Base-by-base conservation (phyloP, 2,113 vertebrate genomes). In the Plectropomus leopardus region DNA sequence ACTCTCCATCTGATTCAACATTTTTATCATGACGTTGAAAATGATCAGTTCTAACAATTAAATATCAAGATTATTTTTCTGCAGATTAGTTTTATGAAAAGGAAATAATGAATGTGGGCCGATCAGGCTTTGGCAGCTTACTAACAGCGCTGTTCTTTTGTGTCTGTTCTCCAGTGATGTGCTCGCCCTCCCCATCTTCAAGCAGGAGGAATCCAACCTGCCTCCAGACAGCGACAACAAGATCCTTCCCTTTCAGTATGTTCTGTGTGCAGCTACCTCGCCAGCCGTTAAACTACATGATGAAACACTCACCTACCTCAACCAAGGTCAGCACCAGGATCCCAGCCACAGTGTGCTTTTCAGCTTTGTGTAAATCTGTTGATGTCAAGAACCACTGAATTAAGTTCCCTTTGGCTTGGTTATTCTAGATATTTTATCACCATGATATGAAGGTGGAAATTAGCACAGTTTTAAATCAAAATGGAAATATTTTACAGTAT, bases 241-340 rank as follows among this genome's bases (percentile, higher is more conserved):
- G 91, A 97, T 99, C 42, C 96, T 98, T 66, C 98, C 98, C 30
- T 99, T 99, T 90, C 98, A 99, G 78, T 99, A 99, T 47, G 98
- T 99, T 34, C 96, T 99, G 61, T 99, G 98, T 55, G 97, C 98
- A 1, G 96, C 98, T 92, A 99, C 98, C 11, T 99, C 98, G 7
- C 98, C 98, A 0, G 98, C 98, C 0, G 96, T 99, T 70, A 99
- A 99, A 72, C 96, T 99, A 74, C 98, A 99, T 0, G 98, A 99
- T 0, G 98, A 99, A 88, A 99, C 98, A 0, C 97, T 99, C 89
- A 99, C 98, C 45, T 99, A 99, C 93, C 98, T 99, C 90, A 99
- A 99, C 93, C 98, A 99, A 97, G 98, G 98, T 99, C 83, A 94
- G 96, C 72, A 21, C 42, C 16, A 15, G 77, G 54, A 71, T 80